These are phyloP conservation scores for Phrynocephalus versicolor DNA, from an alignment of 2,113 vertebrate genomes.

Conservation along the genomic window DNA sequence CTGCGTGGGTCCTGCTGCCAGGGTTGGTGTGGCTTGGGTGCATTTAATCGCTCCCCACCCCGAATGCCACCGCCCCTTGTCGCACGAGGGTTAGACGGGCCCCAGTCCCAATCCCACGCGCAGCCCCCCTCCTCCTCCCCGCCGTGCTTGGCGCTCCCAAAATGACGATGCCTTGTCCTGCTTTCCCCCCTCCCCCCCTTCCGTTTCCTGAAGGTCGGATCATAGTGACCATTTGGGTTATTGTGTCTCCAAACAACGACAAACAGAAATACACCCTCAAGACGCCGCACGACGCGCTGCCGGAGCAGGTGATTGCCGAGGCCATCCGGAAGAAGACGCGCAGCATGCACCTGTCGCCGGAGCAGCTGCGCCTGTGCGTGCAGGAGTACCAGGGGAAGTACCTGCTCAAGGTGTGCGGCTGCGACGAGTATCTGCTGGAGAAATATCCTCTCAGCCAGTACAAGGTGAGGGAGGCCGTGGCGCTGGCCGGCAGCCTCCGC, in stretches of 20 bases:
- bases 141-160: background rate
- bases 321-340: slow-evolving; percentile 82
- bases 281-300: slow-evolving; percentile 76
- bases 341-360: slow-evolving; percentile 80
- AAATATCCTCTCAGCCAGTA: slow-evolving; percentile 82
- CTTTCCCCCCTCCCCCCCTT: background rate
- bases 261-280: slow-evolving; percentile 85
- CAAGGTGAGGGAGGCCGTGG: slow-evolving; percentile 67
- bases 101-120: too few species aligned
- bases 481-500: too few species aligned
- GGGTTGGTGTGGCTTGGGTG: too few species aligned
- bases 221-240: slow-evolving; percentile 83
- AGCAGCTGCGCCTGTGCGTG: slow-evolving; percentile 81
- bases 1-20: too few species aligned
- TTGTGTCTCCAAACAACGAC: slow-evolving; percentile 80
- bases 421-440: slow-evolving; percentile 82
- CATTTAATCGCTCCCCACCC: too few species aligned
- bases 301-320: slow-evolving; percentile 81
- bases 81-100: too few species aligned
- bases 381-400: slow-evolving; percentile 84
- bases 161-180: slow-evolving; percentile 14
- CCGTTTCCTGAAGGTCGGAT: slow-evolving; percentile 70
- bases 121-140: too few species aligned
- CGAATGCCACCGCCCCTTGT: too few species aligned
- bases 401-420: slow-evolving; percentile 82